Evolutionary conservation across 2,888 invertebrate genomes (phyloP).

Genomic region (Bombylius discolor): DNA sequence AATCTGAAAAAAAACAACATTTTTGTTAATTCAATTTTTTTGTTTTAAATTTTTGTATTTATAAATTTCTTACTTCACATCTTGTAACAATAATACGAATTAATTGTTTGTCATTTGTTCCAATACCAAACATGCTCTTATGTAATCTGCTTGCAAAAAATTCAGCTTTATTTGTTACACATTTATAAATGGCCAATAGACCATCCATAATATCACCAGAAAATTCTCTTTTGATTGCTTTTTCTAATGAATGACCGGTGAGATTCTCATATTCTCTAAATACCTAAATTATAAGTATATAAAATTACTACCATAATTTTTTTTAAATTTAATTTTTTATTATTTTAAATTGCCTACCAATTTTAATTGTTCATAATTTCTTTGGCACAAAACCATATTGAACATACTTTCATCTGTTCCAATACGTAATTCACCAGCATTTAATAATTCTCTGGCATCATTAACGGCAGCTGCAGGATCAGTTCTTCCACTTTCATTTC

Average conservation of each 20-base stretch:
- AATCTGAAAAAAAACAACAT: slow-evolving; percentile 32
- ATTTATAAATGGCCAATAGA: slow-evolving; percentile 65
- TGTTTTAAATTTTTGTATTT: neutral
- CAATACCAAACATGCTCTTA: slow-evolving; percentile 79
- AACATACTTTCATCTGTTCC: slow-evolving; percentile 82
- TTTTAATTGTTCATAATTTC: slow-evolving; percentile 51
- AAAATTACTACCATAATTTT: too few relatives aligned
- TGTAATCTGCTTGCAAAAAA: slow-evolving; percentile 81
- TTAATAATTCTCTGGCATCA: slow-evolving; percentile 68
- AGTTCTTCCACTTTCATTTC: slow-evolving; percentile 59
- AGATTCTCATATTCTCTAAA: slow-evolving; percentile 41
- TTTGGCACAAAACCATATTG: slow-evolving; percentile 69
- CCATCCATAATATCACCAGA: slow-evolving; percentile 71
- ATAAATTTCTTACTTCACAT: slow-evolving; percentile 41
- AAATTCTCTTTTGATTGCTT: slow-evolving; percentile 70
- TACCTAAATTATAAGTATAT: slow-evolving; percentile 19
- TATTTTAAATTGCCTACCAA: slow-evolving; percentile 20
- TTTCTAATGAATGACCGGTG: slow-evolving; percentile 67
- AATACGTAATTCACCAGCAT: slow-evolving; percentile 53
- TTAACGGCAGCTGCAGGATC: slow-evolving; percentile 58
- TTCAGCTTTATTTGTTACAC: slow-evolving; percentile 62
- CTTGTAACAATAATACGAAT: slow-evolving; percentile 75
- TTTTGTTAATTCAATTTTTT: too few relatives aligned
- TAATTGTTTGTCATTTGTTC: slow-evolving; percentile 75
- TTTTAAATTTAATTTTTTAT: neutral